Evolutionary conservation across 2,888 invertebrate genomes (phyloP).

Genomic region (Bruchidius siliquastri): DNA sequence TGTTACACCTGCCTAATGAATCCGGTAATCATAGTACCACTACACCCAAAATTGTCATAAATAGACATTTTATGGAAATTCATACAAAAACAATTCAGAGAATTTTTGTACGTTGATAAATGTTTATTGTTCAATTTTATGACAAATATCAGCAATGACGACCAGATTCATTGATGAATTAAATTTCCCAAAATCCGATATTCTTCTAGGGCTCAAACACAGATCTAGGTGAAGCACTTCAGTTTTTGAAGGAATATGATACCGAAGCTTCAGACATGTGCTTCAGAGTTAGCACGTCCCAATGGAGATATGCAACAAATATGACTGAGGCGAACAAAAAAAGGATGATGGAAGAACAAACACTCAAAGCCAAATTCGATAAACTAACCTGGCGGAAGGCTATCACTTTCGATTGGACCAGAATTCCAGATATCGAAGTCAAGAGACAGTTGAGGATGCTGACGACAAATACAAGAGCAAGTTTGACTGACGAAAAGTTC

Average conservation of each 20-base stretch:
- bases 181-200: not conserved
- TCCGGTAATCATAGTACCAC: no score
- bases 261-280: conserved; percentile 69
- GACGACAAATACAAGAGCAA: conserved; percentile 67
- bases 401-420: conserved; percentile 62
- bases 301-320: conserved; percentile 75
- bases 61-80: no score
- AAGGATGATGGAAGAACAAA: conserved; percentile 67
- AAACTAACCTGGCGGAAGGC: conserved; percentile 71
- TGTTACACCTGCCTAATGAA: conserved; percentile 1
- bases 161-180: no score
- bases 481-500: conserved; percentile 68
- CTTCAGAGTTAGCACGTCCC: conserved; percentile 64
- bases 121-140: no score
- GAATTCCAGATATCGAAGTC: conserved; percentile 61
- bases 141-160: no score
- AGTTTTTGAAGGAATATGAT: conserved; percentile 70
- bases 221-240: conserved; percentile 63
- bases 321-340: conserved; percentile 67
- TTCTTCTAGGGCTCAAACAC: conserved; percentile 57
- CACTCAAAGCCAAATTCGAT: conserved; percentile 67
- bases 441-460: conserved; percentile 68
- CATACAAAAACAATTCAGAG: no score
- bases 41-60: no score
- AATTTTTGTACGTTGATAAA: no score